Evolutionary conservation across 2,797 vertebrate genomes (phyloP).

Genomic region (Phrynocephalus forsythii): DNA sequence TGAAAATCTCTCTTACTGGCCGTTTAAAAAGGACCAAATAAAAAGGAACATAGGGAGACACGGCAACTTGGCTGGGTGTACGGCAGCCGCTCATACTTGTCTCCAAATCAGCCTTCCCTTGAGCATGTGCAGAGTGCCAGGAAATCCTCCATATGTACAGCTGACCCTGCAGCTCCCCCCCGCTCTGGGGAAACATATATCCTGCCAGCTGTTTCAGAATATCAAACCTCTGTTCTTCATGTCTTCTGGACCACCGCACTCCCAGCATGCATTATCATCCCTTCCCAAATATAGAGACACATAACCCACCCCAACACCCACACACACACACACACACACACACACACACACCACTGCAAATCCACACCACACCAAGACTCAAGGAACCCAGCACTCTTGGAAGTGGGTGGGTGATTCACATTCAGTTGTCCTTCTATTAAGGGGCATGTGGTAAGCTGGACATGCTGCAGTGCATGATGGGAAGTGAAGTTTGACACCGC

Average conservation of each 20-base stretch:
- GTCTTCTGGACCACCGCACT: neutral
- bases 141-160: neutral
- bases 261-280: constrained; percentile 22
- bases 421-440: neutral
- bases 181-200: too few species aligned
- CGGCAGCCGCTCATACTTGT: too few species aligned
- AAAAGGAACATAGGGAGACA: too few species aligned
- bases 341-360: constrained; percentile 32
- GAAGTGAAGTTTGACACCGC: neutral
- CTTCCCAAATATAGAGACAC: neutral
- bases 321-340: neutral
- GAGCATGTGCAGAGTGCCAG: neutral
- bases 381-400: constrained; percentile 63
- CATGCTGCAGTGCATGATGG: neutral
- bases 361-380: constrained; percentile 65
- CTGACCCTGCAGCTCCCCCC: too few species aligned
- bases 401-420: neutral
- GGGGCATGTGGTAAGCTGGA: neutral
- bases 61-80: too few species aligned
- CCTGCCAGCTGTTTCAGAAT: neutral
- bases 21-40: too few species aligned
- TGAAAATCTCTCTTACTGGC: too few species aligned
- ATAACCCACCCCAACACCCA: neutral
- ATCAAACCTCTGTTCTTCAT: neutral
- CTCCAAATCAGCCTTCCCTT: too few species aligned